A percentile compares a stretch with the other conserved stretches of the same genome.
Conservation (phyloP, 2,797 vertebrate genomes). For the Apodemus agrarius region DNA sequence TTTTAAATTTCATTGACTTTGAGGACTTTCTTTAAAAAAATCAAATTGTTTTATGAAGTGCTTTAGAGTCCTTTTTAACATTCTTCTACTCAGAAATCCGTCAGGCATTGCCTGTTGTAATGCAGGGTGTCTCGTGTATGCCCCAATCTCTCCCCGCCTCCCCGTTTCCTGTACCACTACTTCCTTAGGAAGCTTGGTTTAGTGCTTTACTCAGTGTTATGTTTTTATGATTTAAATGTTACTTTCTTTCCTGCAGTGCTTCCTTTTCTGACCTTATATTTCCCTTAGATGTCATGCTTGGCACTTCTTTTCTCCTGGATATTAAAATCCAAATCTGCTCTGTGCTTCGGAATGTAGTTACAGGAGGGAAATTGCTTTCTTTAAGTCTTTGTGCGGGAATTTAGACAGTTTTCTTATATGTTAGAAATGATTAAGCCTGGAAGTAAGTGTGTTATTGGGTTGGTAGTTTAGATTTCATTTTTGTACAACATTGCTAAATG, state of each 20-base stretch:
- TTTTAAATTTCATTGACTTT: slow-evolving; percentile 11
- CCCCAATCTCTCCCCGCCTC: background rate
- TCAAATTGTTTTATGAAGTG: background rate
- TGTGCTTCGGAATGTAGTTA: slow-evolving; percentile 3
- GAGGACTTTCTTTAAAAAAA: background rate
- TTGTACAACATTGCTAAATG: slow-evolving; percentile 32
- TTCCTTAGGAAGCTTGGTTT: background rate
- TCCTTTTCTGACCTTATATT: background rate
- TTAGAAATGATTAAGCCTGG: slow-evolving; percentile 9
- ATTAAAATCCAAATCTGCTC: background rate
- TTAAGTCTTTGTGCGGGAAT: slow-evolving; percentile 1
- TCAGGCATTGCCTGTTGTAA: background rate
- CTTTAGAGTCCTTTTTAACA: background rate
- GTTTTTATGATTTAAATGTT: slow-evolving; percentile 1
- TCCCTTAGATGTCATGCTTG: background rate
- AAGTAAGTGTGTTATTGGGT: slow-evolving; percentile 5
- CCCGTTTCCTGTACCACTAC: background rate
- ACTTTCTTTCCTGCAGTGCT: slow-evolving; percentile 42
- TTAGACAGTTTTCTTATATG: slow-evolving; percentile 30
- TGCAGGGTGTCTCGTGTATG: background rate
- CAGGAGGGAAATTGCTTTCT: background rate
- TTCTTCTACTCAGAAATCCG: background rate
- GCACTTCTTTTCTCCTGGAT: background rate
- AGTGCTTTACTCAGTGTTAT: background rate
- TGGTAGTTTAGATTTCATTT: background rate